A percentile compares a stretch with the other conserved stretches of the same genome.
phyloP scores from a whole-genome alignment of 2,113 vertebrate genomes.

The Pseudonaja textilis region DNA sequence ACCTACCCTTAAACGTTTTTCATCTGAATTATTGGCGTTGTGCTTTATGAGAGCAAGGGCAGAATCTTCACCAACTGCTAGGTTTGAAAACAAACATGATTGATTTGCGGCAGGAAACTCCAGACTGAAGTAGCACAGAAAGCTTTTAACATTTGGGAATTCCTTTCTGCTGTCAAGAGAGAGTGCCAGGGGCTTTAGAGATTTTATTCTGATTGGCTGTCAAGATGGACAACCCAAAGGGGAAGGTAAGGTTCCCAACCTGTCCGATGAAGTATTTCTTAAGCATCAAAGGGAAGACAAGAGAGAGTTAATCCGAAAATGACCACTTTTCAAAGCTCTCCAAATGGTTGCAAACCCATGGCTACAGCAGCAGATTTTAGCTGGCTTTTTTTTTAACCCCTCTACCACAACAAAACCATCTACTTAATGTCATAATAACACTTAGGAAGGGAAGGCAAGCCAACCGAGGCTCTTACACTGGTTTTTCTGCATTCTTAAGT shows the following conservation, averaged over 20 bases:
- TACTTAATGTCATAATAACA: constrained; percentile 70
- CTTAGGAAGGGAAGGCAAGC: constrained; percentile 58
- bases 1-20: neutral
- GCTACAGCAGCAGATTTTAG: constrained; percentile 65
- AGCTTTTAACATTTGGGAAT: constrained; percentile 61
- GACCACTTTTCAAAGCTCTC: constrained; percentile 57
- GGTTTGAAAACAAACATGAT: constrained; percentile 61
- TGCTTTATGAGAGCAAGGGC: neutral
- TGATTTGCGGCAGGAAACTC: constrained; percentile 61
- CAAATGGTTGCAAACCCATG: constrained; percentile 61
- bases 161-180: constrained; percentile 55
- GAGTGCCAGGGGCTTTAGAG: constrained; percentile 51
- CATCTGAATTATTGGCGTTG: constrained; percentile 7
- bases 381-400: constrained; percentile 29
- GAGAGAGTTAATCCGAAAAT: constrained; percentile 61
- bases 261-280: constrained; percentile 57
- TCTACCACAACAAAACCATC: constrained; percentile 56
- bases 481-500: constrained; percentile 78
- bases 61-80: constrained; percentile 43
- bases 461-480: constrained; percentile 67
- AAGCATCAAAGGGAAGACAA: constrained; percentile 66
- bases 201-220: constrained; percentile 40
- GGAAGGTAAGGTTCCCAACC: constrained; percentile 64
- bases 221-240: constrained; percentile 65
- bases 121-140: constrained; percentile 51